A percentile compares a stretch with the other conserved stretches of the same genome.
phyloP scores from a whole-genome alignment of 1,140 invertebrate species.

The Drosophila nikananu region DNA sequence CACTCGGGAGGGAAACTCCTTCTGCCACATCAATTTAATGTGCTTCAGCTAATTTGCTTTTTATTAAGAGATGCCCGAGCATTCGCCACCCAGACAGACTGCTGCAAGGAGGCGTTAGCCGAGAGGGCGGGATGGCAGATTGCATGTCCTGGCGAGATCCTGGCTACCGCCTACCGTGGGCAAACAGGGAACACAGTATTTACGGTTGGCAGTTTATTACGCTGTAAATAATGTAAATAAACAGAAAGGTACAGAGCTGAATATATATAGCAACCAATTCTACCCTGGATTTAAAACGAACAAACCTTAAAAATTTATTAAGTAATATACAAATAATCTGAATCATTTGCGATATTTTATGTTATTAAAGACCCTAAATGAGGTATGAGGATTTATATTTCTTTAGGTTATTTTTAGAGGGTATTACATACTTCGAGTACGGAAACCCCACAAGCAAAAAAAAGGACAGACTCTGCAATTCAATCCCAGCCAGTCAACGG shows the following conservation, averaged over 20 bases:
- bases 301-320: background rate
- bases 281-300: constrained; percentile 2
- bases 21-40: constrained; percentile 71
- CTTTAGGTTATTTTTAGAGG: background rate
- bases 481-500: constrained; percentile 45
- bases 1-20: constrained; percentile 5
- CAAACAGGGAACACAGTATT: constrained; percentile 51
- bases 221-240: constrained; percentile 71
- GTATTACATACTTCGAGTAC: background rate
- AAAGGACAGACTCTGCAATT: constrained; percentile 18
- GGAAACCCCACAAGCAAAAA: background rate
- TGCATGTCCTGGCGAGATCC: constrained; percentile 39
- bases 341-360: background rate
- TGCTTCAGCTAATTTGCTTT: constrained; percentile 76
- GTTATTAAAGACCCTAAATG: rapidly evolving
- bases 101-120: constrained; percentile 26
- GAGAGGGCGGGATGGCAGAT: constrained; percentile 10
- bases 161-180: constrained; percentile 25
- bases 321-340: too few relatives aligned
- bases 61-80: constrained; percentile 65
- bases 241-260: background rate
- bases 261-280: background rate
- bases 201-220: constrained; percentile 61
- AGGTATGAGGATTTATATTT: background rate
- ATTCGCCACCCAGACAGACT: constrained; percentile 25